Conservation (phyloP, 2,888 invertebrate species). For the Sarcophaga carnaria region DNA sequence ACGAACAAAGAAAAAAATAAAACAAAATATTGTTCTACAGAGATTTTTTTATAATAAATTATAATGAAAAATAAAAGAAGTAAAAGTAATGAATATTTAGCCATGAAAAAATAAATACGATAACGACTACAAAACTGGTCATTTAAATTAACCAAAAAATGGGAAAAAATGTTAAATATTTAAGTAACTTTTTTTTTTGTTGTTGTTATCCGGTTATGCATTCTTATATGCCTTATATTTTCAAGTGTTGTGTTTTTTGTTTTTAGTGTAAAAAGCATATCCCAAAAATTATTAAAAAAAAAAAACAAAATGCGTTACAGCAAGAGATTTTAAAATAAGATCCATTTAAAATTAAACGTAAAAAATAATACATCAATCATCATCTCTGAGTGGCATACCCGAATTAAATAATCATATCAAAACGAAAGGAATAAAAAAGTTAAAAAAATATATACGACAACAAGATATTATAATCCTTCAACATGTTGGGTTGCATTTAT, state of each 20-base stretch:
- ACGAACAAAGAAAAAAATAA: neutral
- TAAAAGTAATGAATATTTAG: constrained; percentile 39
- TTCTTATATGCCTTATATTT: neutral
- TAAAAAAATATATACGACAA: constrained; percentile 22
- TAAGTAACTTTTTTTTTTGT: neutral
- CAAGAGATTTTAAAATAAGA: constrained; percentile 35
- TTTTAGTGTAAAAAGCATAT: constrained; percentile 47
- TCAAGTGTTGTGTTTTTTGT: neutral
- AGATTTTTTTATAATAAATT: constrained; percentile 54
- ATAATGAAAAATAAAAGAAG: constrained; percentile 8
- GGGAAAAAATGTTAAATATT: neutral
- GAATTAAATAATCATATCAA: neutral
- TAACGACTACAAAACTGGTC: neutral
- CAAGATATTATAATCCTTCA: constrained; percentile 52
- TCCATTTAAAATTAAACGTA: constrained; percentile 3
- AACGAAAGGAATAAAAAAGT: neutral
- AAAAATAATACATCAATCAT: constrained; percentile 42
- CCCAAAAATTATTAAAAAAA: constrained; percentile 26
- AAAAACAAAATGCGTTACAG: neutral
- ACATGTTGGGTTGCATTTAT: constrained; percentile 86
- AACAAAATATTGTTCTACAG: constrained; percentile 23
- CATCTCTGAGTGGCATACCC: constrained; percentile 26
- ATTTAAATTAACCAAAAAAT: neutral
- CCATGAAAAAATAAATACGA: constrained; percentile 15
- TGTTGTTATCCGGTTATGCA: neutral